Base-by-base conservation (phyloP, 2,888 invertebrate genomes). In the Phania funesta region DNA sequence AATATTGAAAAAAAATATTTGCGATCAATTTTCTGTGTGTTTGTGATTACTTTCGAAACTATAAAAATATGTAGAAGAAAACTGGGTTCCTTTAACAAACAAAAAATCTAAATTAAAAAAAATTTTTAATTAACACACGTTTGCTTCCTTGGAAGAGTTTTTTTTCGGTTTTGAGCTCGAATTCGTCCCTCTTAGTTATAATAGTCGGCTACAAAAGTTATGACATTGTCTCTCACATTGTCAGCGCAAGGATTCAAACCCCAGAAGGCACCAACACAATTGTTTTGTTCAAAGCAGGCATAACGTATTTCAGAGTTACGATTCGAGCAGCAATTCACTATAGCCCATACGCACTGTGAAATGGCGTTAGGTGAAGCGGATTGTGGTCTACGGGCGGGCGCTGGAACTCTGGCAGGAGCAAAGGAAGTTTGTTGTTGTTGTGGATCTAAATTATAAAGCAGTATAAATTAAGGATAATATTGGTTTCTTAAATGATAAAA, bases 221-320 rank as follows among this genome's bases (percentile, higher is more conserved):
- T 54, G 62, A 84, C 82, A 65, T 65, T 79, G 29, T 86, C 84
- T 58, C 84, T 84, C 70, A 94, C 93, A 7, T 92, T 91, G 13
- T 92, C 92, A 6, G 93, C 93, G 88, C 96, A 96, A 0, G 96
- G 95, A 87, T 94, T 94, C 0, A 90, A 86, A 83, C 94, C 95
- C 92, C 95, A 96, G 90, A 95, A 95, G 64, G 93, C 93, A 0
- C 95, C 95, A 0, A 93, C 93, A 87, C 96, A 96, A 7, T 94
- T 93, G 68, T 94, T 90, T 8, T 92, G 91, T 89, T 96, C 96
- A 80, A 96, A 96, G 88, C 96, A 96, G 13, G 88, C 90, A 84
- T 92, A 92, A 2, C 92, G 90, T 62, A 93, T 90, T 13, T 91
- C 89, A 77, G 90, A 91, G n/a, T 90, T 90, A 26, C 89, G 88